These are phyloP conservation scores for Pollenia labialis DNA, from an alignment of 2,888 invertebrate genomes.

Conservation along the genomic window DNA sequence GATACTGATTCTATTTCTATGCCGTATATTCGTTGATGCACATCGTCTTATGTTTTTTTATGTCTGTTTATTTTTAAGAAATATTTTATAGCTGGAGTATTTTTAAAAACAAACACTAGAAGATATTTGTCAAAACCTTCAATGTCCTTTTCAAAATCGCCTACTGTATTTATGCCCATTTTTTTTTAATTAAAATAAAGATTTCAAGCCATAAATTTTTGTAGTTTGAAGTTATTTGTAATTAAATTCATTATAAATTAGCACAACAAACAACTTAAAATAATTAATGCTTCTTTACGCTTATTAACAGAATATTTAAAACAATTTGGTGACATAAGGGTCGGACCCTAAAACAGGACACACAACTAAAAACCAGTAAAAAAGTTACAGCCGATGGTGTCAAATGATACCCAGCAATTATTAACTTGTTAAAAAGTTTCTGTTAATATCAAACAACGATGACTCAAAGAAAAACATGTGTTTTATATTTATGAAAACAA, in stretches of 20 bases:
- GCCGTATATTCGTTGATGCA: too few species aligned
- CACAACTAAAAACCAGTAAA: slow-evolving; percentile 5
- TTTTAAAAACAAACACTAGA: not conserved
- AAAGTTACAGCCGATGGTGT: slow-evolving; percentile 58
- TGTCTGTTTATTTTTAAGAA: too few species aligned
- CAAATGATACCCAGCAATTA: slow-evolving; percentile 51
- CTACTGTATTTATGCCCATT: not conserved
- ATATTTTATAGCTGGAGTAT: too few species aligned
- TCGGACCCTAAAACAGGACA: slow-evolving; percentile 29
- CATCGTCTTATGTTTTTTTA: too few species aligned
- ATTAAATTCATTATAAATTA: slow-evolving; percentile 38
- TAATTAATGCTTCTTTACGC: slow-evolving; percentile 65
- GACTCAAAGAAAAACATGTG: slow-evolving; percentile 24
- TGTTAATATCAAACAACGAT: not conserved
- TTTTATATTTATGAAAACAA: slow-evolving; percentile 26
- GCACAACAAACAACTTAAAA: slow-evolving; percentile 43
- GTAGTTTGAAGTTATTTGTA: not conserved
- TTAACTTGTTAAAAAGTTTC: slow-evolving; percentile 41
- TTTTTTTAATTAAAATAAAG: not conserved
- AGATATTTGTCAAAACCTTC: not conserved
- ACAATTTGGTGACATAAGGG: slow-evolving; percentile 67
- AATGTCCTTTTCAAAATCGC: not conserved
- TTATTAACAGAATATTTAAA: slow-evolving; percentile 44
- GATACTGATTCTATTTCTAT: too few species aligned
- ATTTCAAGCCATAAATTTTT: slow-evolving; percentile 1